A percentile compares a stretch with the other conserved stretches of the same genome.
Evolutionary conservation across 2,113 vertebrate genomes (phyloP).

Genomic region (Python bivittatus): DNA sequence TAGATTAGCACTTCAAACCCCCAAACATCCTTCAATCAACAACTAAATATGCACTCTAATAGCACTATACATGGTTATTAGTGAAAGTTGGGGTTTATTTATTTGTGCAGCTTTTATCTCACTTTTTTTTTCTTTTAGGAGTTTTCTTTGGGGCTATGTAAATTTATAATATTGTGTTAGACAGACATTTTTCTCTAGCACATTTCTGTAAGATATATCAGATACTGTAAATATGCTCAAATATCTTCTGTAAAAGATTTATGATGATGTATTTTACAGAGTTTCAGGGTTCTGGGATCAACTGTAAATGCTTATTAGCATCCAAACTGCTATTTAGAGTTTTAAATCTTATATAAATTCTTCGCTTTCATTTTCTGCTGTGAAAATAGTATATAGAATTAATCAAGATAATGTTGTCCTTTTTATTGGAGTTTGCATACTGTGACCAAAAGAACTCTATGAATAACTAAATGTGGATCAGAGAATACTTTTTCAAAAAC

Average conservation of each 20-base stretch:
- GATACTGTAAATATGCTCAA: not conserved
- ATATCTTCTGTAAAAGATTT: conserved; percentile 19
- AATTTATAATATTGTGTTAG: not conserved
- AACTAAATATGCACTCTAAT: not conserved
- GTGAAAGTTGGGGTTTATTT: not conserved
- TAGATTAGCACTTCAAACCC: not conserved
- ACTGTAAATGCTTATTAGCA: conserved; percentile 38
- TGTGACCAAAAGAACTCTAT: not conserved
- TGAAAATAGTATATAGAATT: not conserved
- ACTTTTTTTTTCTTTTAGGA: too few relatives aligned
- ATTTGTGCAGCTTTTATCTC: not conserved
- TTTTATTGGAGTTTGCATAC: not conserved
- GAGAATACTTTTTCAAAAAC: not conserved
- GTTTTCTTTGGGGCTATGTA: not conserved
- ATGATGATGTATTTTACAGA: conserved; percentile 9
- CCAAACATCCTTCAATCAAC: not conserved
- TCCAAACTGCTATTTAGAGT: conserved; percentile 19
- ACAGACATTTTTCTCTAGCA: conserved; percentile 4
- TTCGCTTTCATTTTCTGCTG: conserved; percentile 6
- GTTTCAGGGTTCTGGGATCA: conserved; percentile 16
- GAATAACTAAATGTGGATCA: not conserved
- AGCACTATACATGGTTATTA: not conserved
- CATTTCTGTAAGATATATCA: not conserved
- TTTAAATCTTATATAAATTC: conserved; percentile 3
- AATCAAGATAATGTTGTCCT: not conserved